phyloP scores from a whole-genome alignment of 2,113 vertebrate species.

The Tringa solitaria region DNA sequence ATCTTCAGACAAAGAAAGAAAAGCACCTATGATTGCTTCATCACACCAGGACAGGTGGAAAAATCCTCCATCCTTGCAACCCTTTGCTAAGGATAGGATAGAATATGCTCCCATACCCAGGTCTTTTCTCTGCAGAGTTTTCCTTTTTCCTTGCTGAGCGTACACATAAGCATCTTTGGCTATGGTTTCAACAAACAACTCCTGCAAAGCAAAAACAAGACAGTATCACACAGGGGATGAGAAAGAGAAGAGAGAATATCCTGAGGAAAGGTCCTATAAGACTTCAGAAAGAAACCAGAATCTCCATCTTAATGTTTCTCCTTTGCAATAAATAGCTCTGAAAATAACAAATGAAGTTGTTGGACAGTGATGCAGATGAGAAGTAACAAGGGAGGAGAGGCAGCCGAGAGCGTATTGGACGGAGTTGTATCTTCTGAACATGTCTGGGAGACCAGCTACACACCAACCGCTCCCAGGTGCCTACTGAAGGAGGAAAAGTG shows the following conservation, averaged over 20 bases:
- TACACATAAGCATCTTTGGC: conserved; percentile 92
- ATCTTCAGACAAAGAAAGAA: not conserved
- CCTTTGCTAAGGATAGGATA: not conserved
- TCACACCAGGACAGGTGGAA: not conserved
- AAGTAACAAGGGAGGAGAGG: not conserved
- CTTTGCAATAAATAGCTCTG: not conserved
- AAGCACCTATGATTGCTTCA: not conserved
- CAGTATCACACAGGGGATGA: not conserved
- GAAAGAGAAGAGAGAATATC: not conserved
- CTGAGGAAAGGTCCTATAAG: not conserved
- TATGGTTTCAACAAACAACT: conserved; percentile 96
- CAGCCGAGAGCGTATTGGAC: rapidly evolving
- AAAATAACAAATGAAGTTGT: not conserved
- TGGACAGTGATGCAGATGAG: not conserved
- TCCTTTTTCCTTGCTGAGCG: conserved; percentile 93
- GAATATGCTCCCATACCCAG: conserved; percentile 76
- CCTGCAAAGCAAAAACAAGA: conserved; percentile 69
- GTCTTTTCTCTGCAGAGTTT: conserved; percentile 96
- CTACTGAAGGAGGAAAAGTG: not conserved
- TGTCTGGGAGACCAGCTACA: rapidly evolving
- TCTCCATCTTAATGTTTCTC: not conserved
- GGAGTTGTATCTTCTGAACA: rapidly evolving
- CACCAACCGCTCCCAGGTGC: not conserved
- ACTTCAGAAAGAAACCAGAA: not conserved
- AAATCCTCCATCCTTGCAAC: not conserved